A percentile compares a stretch with the other conserved stretches of the same genome.
Evolutionary conservation across 2,797 vertebrate species (phyloP).

Genomic region (Myotis vivesi): DNA sequence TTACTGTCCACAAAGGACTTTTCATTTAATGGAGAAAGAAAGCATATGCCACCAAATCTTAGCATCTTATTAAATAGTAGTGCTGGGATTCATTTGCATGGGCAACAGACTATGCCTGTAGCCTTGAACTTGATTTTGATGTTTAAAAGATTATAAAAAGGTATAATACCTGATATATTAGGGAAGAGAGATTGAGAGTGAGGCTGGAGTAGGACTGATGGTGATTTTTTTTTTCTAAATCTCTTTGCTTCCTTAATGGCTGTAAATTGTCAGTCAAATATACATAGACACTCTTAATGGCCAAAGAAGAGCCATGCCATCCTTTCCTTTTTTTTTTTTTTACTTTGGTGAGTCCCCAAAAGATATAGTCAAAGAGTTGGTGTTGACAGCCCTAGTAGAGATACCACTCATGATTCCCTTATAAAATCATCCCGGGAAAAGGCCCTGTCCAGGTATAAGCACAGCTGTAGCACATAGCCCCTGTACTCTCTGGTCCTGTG

Average conservation of each 20-base stretch:
- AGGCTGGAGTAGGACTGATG: not conserved
- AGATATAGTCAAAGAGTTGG: not conserved
- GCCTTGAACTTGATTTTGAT: conserved; percentile 43
- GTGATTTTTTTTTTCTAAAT: conserved; percentile 21
- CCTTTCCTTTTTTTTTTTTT: not conserved
- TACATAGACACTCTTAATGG: not conserved
- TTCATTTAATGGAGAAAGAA: conserved; percentile 56
- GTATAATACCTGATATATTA: not conserved
- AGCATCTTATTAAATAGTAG: conserved; percentile 5
- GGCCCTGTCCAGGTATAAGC: not conserved
- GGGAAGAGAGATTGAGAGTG: not conserved
- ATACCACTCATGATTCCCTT: not conserved
- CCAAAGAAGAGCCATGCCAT: not conserved
- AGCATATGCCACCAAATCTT: conserved; percentile 18
- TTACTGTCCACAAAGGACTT: conserved; percentile 18
- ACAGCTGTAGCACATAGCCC: not conserved
- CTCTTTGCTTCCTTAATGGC: conserved; percentile 11
- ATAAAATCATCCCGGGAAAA: conserved; percentile 1
- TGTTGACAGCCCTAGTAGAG: not conserved
- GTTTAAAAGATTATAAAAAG: conserved; percentile 32
- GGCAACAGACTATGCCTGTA: conserved; percentile 21
- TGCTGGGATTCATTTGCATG: conserved; percentile 35
- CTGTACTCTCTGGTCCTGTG: not conserved
- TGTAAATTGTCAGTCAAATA: conserved; percentile 9
- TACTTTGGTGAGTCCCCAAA: not conserved